phyloP scores from a whole-genome alignment of 2,888 invertebrate species.

The Oegoconia quadripuncta region DNA sequence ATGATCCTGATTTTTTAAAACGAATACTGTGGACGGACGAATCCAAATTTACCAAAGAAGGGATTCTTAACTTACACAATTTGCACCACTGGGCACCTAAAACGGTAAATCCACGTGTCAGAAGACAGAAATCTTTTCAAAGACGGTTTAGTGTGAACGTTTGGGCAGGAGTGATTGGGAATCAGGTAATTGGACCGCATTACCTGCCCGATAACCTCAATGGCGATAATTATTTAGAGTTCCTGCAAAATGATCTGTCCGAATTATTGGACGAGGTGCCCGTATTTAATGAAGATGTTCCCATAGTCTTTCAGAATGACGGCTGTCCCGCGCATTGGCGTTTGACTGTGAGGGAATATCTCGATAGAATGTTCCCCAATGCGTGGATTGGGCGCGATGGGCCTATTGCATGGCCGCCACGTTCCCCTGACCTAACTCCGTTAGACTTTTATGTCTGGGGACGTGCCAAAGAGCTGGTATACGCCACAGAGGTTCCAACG shows the following conservation, averaged over 20 bases:
- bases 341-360: neutral
- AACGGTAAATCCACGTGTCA: neutral
- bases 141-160: neutral
- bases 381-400: too few relatives aligned
- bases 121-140: neutral
- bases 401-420: too few relatives aligned
- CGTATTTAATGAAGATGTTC: too few relatives aligned
- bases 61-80: neutral
- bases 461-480: too few relatives aligned
- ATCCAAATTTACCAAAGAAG: neutral
- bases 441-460: too few relatives aligned
- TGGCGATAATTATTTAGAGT: neutral
- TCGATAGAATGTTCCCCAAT: too few relatives aligned
- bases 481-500: slow-evolving; percentile 3
- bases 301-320: neutral
- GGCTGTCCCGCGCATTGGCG: neutral
- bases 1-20: neutral
- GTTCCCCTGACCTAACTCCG: too few relatives aligned
- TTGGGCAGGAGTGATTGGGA: neutral
- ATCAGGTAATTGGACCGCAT: neutral
- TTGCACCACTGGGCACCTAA: too few relatives aligned
- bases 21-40: neutral
- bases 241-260: neutral
- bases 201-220: neutral
- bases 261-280: too few relatives aligned